Evolutionary conservation across 2,113 vertebrate genomes (phyloP).

Genomic region (Hypomesus transpacificus): DNA sequence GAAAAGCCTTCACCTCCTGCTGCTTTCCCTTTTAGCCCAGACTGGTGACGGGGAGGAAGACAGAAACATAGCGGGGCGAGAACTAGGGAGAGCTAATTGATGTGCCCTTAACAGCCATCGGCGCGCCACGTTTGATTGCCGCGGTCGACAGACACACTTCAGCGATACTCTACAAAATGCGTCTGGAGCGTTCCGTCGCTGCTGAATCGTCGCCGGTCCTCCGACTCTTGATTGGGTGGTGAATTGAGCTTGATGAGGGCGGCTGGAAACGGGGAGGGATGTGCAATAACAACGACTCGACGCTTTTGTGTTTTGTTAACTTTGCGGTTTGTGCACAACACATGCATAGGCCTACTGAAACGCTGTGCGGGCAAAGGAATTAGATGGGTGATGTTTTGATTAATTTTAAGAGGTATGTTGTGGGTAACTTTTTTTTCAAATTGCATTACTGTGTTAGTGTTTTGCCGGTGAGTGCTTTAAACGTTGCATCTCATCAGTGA

Average conservation of each 20-base stretch:
- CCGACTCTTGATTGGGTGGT: conserved; percentile 40
- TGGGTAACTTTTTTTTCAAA: too few species aligned
- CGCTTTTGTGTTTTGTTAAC: neutral
- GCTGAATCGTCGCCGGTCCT: conserved; percentile 39
- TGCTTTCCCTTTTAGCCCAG: too few species aligned
- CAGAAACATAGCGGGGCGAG: conserved; percentile 38
- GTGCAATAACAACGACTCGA: too few species aligned
- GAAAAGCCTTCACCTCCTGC: too few species aligned
- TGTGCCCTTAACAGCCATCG: conserved; percentile 40
- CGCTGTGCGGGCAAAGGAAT: neutral
- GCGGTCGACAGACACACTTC: conserved; percentile 15
- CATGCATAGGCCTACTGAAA: neutral
- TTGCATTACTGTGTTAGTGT: too few species aligned
- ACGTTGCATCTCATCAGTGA: too few species aligned
- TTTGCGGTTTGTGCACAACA: neutral
- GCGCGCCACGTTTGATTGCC: conserved; percentile 48
- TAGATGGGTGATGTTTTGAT: too few species aligned
- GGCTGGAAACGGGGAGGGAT: neutral
- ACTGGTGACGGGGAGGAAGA: too few species aligned
- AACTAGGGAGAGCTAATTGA: conserved; percentile 50
- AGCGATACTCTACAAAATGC: too few species aligned
- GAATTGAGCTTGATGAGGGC: conserved; percentile 40
- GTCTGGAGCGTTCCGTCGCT: too few species aligned
- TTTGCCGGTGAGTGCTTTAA: too few species aligned
- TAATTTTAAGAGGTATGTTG: too few species aligned